These are phyloP conservation scores for Lasioglossum zephyrum DNA, from an alignment of 2,888 invertebrate genomes.

Conservation along the genomic window DNA sequence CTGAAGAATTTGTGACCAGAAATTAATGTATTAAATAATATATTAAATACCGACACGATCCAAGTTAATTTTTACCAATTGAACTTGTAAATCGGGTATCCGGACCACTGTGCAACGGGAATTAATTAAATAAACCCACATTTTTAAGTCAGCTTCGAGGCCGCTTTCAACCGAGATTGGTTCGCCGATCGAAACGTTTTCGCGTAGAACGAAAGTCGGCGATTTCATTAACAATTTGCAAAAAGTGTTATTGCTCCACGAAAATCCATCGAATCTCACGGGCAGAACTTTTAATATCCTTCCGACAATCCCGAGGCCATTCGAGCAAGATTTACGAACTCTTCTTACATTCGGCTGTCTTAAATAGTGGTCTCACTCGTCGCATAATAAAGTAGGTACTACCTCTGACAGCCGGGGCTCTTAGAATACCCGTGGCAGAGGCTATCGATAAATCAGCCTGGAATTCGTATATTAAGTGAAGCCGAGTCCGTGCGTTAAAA, in stretches of 20 bases:
- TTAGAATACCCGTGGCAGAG: constrained; percentile 69
- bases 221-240: neutral
- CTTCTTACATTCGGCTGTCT: constrained; percentile 62
- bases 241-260: neutral
- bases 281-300: constrained; percentile 53
- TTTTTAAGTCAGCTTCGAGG: neutral
- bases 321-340: constrained; percentile 56
- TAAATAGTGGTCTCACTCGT: constrained; percentile 59
- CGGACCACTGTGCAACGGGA: neutral
- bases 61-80: no score
- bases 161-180: neutral
- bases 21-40: no score
- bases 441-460: constrained; percentile 73
- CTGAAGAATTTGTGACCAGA: no score
- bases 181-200: neutral
- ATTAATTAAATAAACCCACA: neutral
- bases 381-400: constrained; percentile 64
- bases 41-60: no score
- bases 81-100: no score
- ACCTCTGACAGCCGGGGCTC: constrained; percentile 52
- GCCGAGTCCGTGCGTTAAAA: constrained; percentile 64
- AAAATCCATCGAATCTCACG: constrained; percentile 28
- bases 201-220: neutral
- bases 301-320: constrained; percentile 22
- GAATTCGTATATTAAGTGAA: constrained; percentile 75